These are phyloP conservation scores for Channa argus DNA, from an alignment of 2,113 vertebrate species.

Conservation along the genomic window DNA sequence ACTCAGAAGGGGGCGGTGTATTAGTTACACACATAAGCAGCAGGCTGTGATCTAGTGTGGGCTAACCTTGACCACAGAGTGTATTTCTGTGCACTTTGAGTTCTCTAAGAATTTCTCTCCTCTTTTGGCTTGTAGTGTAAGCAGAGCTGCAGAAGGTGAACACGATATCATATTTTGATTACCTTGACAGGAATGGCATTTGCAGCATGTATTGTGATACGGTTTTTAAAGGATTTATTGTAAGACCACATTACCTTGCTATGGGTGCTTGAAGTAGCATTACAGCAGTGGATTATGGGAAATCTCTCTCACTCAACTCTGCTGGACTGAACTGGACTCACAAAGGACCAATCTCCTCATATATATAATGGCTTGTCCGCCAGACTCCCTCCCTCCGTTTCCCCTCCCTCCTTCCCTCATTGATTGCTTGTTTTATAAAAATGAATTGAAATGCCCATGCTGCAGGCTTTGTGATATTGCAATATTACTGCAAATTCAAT, in stretches of 20 bases:
- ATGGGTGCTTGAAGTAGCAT: constrained; percentile 14
- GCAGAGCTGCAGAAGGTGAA: background rate
- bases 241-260: constrained; percentile 5
- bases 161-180: constrained; percentile 14
- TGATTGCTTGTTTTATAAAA: constrained; percentile 64
- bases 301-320: constrained; percentile 19
- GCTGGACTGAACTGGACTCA: constrained; percentile 11
- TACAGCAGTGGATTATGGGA: constrained; percentile 41
- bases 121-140: background rate
- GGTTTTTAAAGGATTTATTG: constrained; percentile 5
- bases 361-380: constrained; percentile 22
- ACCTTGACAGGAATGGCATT: background rate
- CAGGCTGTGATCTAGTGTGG: constrained; percentile 4
- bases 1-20: constrained; percentile 14
- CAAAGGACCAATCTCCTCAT: constrained; percentile 38
- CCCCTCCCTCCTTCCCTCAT: constrained; percentile 34
- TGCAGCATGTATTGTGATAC: background rate
- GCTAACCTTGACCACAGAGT: constrained; percentile 23
- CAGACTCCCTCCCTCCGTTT: background rate
- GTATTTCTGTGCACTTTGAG: constrained; percentile 23
- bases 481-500: constrained; percentile 56
- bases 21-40: constrained; percentile 7
- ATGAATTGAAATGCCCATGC: constrained; percentile 51
- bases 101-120: background rate
- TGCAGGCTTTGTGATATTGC: constrained; percentile 54